A percentile compares a stretch with the other conserved stretches of the same genome.
phyloP scores from a whole-genome alignment of 2,113 vertebrate genomes.

The Danio rerio region DNA sequence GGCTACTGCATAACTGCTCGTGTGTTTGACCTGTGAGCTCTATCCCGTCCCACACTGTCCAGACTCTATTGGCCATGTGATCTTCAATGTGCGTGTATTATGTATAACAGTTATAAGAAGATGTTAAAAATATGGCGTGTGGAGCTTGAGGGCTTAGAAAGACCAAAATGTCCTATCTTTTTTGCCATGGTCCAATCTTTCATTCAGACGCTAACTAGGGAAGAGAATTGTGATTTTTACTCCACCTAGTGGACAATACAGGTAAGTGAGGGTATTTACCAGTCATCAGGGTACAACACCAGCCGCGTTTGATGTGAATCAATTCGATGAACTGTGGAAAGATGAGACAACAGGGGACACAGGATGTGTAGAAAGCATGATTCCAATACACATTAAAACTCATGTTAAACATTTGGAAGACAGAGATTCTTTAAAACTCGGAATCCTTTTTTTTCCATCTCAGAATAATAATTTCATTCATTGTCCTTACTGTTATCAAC shows the following conservation, averaged over 20 bases:
- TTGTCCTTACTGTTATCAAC: slow-evolving; percentile 78
- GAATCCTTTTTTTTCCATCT: slow-evolving; percentile 68
- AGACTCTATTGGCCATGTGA: slow-evolving; percentile 11
- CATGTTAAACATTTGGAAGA: slow-evolving; percentile 82
- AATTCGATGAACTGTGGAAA: neutral
- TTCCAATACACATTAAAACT: slow-evolving; percentile 72
- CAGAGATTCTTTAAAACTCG: slow-evolving; percentile 83
- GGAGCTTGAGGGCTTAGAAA: no score
- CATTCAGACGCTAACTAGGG: neutral
- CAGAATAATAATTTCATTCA: slow-evolving; percentile 74
- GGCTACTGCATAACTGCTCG: slow-evolving; percentile 46
- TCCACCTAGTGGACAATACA: slow-evolving; percentile 20
- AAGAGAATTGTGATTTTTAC: neutral
- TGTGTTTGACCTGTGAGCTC: neutral
- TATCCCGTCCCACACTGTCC: neutral
- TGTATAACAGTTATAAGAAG: neutral
- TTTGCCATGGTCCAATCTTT: neutral
- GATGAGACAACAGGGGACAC: slow-evolving; percentile 54
- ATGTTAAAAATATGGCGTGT: neutral
- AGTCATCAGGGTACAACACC: neutral
- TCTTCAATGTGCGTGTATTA: neutral
- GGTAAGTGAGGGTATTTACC: neutral
- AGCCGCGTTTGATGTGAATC: neutral
- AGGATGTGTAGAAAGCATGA: slow-evolving; percentile 76
- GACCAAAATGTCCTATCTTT: no score